phyloP scores from a whole-genome alignment of 35 echinoderm and acorn worm species.

The Heliocidaris erythrogramma region DNA sequence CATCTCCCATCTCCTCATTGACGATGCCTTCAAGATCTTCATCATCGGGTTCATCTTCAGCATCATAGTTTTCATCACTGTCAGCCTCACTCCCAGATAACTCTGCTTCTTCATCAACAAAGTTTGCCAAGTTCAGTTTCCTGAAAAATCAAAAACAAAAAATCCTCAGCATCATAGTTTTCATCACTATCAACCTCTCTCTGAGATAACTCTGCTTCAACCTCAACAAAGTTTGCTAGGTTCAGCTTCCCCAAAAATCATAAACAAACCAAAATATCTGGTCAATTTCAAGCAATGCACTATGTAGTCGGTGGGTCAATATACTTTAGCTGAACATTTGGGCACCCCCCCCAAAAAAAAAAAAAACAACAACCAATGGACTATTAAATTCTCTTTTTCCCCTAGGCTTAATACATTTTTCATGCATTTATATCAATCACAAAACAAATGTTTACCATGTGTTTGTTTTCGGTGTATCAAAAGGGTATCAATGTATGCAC shows the following conservation, averaged over 20 bases:
- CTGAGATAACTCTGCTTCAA: slow-evolving; percentile 93
- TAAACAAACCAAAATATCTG: background rate
- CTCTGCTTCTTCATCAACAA: slow-evolving; percentile 94
- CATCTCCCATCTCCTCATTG: slow-evolving; percentile 75
- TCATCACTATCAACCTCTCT: slow-evolving; percentile 86
- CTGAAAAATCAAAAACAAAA: background rate
- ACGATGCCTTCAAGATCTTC: slow-evolving; percentile 55
- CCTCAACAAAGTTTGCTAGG: slow-evolving; percentile 72
- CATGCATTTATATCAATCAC: no score
- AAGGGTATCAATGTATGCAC: no score
- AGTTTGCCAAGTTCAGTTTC: slow-evolving; percentile 54
- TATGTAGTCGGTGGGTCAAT: no score
- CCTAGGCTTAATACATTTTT: no score
- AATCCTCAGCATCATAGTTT: slow-evolving; percentile 83
- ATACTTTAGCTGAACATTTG: no score
- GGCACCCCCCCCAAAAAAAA: no score
- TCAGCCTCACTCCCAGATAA: slow-evolving; percentile 87
- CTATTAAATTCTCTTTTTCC: no score
- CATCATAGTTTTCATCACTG: slow-evolving; percentile 86
- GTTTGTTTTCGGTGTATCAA: no score
- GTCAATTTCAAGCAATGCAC: background rate
- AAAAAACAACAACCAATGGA: no score
- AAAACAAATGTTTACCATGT: no score
- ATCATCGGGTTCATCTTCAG: slow-evolving; percentile 82
- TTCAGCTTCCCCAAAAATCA: slow-evolving; percentile 23